A percentile compares a stretch with the other conserved stretches of the same genome.
These are phyloP conservation scores for Limonius californicus DNA, from an alignment of 1,140 invertebrate species.

Conservation along the genomic window DNA sequence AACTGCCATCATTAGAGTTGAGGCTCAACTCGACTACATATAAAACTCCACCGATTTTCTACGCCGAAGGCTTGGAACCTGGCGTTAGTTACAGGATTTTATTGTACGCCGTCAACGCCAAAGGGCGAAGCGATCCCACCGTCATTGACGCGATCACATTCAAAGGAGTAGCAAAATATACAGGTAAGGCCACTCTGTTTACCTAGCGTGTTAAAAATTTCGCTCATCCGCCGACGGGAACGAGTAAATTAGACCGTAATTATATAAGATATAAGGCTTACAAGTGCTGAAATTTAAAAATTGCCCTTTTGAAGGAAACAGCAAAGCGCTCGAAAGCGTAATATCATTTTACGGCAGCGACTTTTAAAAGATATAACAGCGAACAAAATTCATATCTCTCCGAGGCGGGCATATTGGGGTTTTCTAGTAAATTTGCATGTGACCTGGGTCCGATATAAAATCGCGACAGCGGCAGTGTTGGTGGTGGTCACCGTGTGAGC, in stretches of 20 bases:
- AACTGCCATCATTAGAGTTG: slow-evolving; percentile 52
- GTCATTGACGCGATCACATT: slow-evolving; percentile 79
- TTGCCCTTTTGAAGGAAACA: too few species aligned
- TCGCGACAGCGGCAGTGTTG: not conserved
- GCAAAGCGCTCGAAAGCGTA: not conserved
- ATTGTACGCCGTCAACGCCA: slow-evolving; percentile 78
- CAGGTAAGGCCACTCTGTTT: slow-evolving; percentile 48
- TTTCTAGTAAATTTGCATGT: slow-evolving; percentile 4
- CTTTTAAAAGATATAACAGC: slow-evolving; percentile 1
- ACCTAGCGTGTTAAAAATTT: too few species aligned
- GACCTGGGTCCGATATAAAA: slow-evolving; percentile 10
- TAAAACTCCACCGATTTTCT: slow-evolving; percentile 62
- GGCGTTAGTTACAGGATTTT: slow-evolving; percentile 72
- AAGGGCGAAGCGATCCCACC: slow-evolving; percentile 76
- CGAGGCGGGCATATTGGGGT: slow-evolving; percentile 1
- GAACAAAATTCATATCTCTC: slow-evolving; percentile 12
- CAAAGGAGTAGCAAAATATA: slow-evolving; percentile 70
- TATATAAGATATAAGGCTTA: too few species aligned
- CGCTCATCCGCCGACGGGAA: too few species aligned
- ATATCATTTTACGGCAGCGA: slow-evolving; percentile 9
- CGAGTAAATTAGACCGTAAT: too few species aligned
- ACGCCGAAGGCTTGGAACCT: slow-evolving; percentile 72
- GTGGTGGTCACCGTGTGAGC: not conserved
- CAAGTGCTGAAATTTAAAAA: too few species aligned
- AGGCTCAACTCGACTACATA: slow-evolving; percentile 43